Percentiles rank a stretch among this genome's conserved stretches.
Conservation (phyloP, 2,888 invertebrate genomes). For the Caenorhabditis parvicauda region DNA sequence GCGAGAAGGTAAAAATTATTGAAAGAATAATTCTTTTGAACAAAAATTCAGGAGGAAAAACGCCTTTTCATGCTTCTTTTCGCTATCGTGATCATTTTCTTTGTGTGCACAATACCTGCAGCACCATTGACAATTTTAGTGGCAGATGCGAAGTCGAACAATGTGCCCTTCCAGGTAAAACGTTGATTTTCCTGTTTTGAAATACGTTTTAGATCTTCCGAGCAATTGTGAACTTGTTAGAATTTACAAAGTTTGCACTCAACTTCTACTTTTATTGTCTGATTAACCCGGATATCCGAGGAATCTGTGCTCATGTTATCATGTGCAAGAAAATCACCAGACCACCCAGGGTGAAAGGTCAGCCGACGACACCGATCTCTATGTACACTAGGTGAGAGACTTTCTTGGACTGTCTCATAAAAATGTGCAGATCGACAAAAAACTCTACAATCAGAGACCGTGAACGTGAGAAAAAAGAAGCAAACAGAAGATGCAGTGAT, state of each 20-base stretch:
- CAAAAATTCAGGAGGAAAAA: conserved; percentile 64
- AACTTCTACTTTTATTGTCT: conserved; percentile 66
- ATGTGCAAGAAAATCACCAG: conserved; percentile 47
- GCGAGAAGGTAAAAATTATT: conserved; percentile 28
- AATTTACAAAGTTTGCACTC: conserved; percentile 67
- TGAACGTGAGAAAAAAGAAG: neutral
- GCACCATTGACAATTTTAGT: conserved; percentile 65
- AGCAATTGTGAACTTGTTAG: conserved; percentile 66
- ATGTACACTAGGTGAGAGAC: conserved; percentile 38
- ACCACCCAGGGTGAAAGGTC: conserved; percentile 46
- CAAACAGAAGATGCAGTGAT: conserved; percentile 2
- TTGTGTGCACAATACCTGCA: conserved; percentile 67
- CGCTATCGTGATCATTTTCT: conserved; percentile 66
- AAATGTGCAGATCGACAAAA: conserved; percentile 29
- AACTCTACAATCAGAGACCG: conserved; percentile 38
- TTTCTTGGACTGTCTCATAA: neutral
- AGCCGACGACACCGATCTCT: conserved; percentile 43
- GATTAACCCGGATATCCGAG: conserved; percentile 57
- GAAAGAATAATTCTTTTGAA: neutral
- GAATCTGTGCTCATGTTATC: conserved; percentile 53
- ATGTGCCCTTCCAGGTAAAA: conserved; percentile 55
- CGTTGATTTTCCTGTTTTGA: neutral
- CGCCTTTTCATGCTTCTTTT: conserved; percentile 65
- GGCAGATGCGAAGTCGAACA: conserved; percentile 60
- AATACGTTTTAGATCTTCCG: conserved; percentile 63